These are phyloP conservation scores for Cryptoprocta ferox DNA, from an alignment of 2,797 vertebrate species.

Conservation along the genomic window DNA sequence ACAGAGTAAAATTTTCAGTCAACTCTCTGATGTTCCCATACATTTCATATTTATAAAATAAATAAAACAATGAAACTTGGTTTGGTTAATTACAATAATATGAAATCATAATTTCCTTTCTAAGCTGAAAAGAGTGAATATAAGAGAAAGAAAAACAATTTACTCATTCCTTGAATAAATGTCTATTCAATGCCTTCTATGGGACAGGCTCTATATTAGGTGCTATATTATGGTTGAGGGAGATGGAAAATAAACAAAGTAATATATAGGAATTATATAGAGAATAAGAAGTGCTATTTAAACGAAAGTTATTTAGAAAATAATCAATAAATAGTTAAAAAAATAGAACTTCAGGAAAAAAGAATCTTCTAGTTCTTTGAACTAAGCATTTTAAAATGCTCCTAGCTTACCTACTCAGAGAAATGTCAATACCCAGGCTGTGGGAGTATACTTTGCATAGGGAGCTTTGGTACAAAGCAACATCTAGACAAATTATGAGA, in stretches of 20 bases:
- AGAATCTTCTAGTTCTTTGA: background rate
- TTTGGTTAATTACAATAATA: background rate
- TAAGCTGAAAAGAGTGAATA: background rate
- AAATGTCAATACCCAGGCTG: background rate
- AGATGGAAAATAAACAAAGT: background rate
- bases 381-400: background rate
- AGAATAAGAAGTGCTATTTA: background rate
- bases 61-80: background rate
- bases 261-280: background rate
- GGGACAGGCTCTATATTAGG: background rate
- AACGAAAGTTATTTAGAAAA: conserved; percentile 12
- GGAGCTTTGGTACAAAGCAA: background rate
- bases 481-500: background rate
- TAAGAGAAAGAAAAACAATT: background rate
- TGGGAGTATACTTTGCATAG: fast-evolving
- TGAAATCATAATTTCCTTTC: background rate
- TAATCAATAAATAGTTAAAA: background rate
- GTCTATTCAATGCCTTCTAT: background rate
- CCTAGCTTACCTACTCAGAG: background rate
- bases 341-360: background rate
- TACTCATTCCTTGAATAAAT: background rate
- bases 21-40: background rate
- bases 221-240: background rate
- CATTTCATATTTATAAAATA: background rate
- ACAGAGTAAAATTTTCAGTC: background rate